A percentile compares a stretch with the other conserved stretches of the same genome.
Evolutionary conservation across 2,113 vertebrate genomes (phyloP).

Genomic region (Litocranius walleri): DNA sequence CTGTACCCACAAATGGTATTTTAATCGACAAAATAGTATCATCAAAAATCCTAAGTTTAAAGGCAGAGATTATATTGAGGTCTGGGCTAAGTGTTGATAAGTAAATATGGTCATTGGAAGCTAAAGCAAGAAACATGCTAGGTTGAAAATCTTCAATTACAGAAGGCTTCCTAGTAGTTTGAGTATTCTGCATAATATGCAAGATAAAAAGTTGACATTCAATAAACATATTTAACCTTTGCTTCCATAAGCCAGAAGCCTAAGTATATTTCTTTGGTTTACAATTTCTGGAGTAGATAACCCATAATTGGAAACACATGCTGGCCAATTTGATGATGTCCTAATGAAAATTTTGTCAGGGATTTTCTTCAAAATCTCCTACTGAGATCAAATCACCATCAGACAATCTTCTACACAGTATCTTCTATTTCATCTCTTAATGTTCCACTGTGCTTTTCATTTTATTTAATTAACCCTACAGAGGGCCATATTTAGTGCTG

Average conservation of each 20-base stretch:
- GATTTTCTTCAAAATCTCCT: constrained; percentile 24
- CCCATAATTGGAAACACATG: background rate
- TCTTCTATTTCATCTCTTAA: constrained; percentile 29
- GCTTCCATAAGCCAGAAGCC: background rate
- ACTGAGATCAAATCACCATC: constrained; percentile 26
- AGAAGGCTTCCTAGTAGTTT: background rate
- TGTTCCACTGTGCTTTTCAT: background rate
- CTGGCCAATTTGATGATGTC: constrained; percentile 11
- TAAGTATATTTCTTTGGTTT: background rate
- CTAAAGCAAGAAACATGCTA: background rate
- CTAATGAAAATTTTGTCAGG: constrained; percentile 43
- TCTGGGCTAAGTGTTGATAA: background rate
- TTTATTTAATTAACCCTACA: constrained; percentile 52
- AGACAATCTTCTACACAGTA: background rate
- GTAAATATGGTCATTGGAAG: background rate
- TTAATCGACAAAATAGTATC: background rate
- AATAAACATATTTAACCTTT: background rate
- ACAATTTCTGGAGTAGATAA: background rate
- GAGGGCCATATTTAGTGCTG: constrained; percentile 13
- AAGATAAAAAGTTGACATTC: background rate
- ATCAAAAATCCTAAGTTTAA: background rate
- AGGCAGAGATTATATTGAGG: background rate
- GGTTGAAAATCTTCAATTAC: background rate
- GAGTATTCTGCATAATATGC: background rate
- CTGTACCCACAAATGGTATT: background rate